Base-by-base conservation (phyloP, 2,797 vertebrate species). In the Poecilia gillii region DNA sequence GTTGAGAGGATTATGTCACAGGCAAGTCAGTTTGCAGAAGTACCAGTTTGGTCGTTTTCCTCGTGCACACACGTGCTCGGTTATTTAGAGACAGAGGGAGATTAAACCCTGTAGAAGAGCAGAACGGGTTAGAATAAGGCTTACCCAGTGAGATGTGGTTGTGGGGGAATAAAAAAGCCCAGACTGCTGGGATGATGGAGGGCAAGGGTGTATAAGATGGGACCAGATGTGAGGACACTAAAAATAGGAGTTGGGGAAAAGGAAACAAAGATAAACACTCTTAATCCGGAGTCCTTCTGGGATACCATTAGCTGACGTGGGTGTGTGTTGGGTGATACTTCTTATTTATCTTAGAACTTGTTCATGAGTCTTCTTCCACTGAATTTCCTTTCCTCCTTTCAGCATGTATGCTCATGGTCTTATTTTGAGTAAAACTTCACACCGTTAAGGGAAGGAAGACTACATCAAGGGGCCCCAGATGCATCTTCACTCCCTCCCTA, bases 381-480 rank as follows among this genome's bases (percentile, higher is more conserved):
- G 59, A 62, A 59, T 2, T 23, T 51, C 31, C 62, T 53, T 76
- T 78, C 77, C 49, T 73, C 33, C 57, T 71, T 51, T 77, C 66
- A 49, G 25, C 23, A 45, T 71, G 76, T 76, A 72, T 80, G 81
- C 81, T 64, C 18, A 62, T 55, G 78, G 45, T 16, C 87, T 89
- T 86, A 75, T 16, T 13, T 75, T 59, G 75, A 89, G 83, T 87
- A 87, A 91, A 93, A 90, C 83, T 89, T 88, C 75, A 78, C 79
- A 75, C 70, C 43, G 78, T 84, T 74, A 59, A 87, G 76, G 64
- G 79, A 74, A 89, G 85, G 80, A 80, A 85, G 91, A 92, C 87
- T 78, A 81, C 86, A 89, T 89, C 78, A 83, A 86, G 80, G 73
- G 73, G 75, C 68, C 76, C 75, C 80, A 87, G 84, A 90, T 91